Conservation (phyloP, 2,113 vertebrate species). For the Nerophis ophidion region DNA sequence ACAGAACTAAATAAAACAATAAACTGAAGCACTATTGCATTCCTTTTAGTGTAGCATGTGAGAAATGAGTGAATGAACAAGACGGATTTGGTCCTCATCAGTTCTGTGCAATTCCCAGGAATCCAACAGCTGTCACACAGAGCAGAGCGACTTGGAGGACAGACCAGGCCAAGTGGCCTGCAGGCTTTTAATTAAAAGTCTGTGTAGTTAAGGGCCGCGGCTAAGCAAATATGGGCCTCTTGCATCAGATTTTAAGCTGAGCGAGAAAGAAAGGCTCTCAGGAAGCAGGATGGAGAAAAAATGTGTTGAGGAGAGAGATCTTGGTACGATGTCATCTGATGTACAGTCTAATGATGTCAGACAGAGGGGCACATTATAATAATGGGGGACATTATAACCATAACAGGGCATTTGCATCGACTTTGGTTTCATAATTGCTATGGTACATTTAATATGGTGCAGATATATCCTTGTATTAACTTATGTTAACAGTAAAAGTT, state of each 20-base stretch:
- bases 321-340: constrained; percentile 34
- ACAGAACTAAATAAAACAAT: too few species aligned
- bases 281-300: neutral
- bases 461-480: neutral
- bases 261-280: constrained; percentile 15
- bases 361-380: constrained; percentile 26
- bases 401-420: neutral
- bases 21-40: too few species aligned
- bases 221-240: constrained; percentile 64
- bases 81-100: neutral
- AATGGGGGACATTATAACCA: constrained; percentile 1
- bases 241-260: constrained; percentile 45
- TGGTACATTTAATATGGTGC: constrained; percentile 7
- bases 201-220: constrained; percentile 52
- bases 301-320: constrained; percentile 7
- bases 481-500: neutral
- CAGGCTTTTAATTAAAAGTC: constrained; percentile 67
- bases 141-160: constrained; percentile 17
- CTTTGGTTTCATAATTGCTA: constrained; percentile 19
- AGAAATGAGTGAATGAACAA: neutral
- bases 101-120: neutral
- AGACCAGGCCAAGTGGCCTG: constrained; percentile 32
- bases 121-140: constrained; percentile 38
- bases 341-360: constrained; percentile 13
- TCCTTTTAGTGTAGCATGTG: neutral